Evolutionary conservation across 2,113 vertebrate genomes (phyloP).

Genomic region (Progne subis): DNA sequence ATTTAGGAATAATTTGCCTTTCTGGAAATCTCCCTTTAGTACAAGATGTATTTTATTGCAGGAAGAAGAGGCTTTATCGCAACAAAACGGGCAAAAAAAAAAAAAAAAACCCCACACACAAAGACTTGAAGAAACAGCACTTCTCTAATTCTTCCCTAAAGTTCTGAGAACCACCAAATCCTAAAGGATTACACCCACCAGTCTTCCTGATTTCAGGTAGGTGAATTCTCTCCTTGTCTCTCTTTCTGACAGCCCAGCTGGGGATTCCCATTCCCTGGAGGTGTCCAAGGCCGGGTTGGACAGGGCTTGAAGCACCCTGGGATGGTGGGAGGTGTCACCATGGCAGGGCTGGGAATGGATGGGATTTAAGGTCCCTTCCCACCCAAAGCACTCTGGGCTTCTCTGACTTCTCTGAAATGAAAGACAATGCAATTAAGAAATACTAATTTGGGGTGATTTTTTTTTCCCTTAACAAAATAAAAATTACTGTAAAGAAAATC

Average conservation of each 20-base stretch:
- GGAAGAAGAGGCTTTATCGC: conserved; percentile 62
- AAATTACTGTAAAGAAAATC: neutral
- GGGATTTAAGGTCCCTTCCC: neutral
- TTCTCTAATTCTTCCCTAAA: conserved; percentile 18
- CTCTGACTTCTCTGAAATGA: neutral
- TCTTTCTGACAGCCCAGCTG: neutral
- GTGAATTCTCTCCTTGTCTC: neutral
- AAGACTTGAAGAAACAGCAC: conserved; percentile 49
- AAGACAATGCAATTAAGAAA: neutral
- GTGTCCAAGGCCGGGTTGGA: neutral
- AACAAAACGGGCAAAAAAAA: neutral
- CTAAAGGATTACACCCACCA: conserved; percentile 41
- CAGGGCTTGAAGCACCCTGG: neutral
- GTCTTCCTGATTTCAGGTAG: conserved; percentile 53
- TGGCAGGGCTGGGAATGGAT: neutral
- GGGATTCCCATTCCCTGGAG: neutral
- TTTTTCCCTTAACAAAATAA: neutral
- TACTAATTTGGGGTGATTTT: neutral
- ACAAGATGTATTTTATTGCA: neutral
- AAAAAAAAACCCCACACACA: neutral
- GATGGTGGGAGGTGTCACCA: neutral
- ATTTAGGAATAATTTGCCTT: neutral
- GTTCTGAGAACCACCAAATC: conserved; percentile 3
- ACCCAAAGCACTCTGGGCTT: neutral
- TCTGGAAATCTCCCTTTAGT: neutral